These are phyloP conservation scores for Pristiophorus japonicus DNA, from an alignment of 2,113 vertebrate genomes.

Conservation along the genomic window DNA sequence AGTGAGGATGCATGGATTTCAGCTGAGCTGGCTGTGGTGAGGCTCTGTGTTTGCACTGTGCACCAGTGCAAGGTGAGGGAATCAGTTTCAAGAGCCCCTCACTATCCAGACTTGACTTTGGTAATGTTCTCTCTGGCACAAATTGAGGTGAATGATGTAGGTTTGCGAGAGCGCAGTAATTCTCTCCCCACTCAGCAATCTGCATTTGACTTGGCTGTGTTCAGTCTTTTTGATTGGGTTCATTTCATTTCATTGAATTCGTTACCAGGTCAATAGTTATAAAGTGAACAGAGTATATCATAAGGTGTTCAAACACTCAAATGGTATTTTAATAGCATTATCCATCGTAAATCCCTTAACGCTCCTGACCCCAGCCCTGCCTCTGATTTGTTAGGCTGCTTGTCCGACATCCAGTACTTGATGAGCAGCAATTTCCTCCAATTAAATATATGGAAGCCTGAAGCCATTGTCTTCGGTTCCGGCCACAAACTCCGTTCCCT, in stretches of 20 bases:
- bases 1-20: no score
- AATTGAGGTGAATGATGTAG: background rate
- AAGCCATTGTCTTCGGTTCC: background rate
- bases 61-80: background rate
- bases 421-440: background rate
- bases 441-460: background rate
- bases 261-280: background rate
- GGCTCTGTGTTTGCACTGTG: background rate
- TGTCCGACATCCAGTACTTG: background rate
- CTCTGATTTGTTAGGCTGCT: background rate
- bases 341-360: background rate
- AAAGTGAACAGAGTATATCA: background rate
- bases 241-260: background rate
- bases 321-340: background rate
- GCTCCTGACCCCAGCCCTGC: background rate
- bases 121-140: background rate
- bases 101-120: background rate
- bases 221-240: background rate
- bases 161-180: background rate
- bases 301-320: background rate
- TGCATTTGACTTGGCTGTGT: background rate
- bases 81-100: background rate
- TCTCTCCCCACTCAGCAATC: background rate
- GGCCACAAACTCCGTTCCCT: background rate
- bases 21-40: background rate